Evolutionary conservation across 2,888 invertebrate species (phyloP).

Genomic region (Athalia cordata): DNA sequence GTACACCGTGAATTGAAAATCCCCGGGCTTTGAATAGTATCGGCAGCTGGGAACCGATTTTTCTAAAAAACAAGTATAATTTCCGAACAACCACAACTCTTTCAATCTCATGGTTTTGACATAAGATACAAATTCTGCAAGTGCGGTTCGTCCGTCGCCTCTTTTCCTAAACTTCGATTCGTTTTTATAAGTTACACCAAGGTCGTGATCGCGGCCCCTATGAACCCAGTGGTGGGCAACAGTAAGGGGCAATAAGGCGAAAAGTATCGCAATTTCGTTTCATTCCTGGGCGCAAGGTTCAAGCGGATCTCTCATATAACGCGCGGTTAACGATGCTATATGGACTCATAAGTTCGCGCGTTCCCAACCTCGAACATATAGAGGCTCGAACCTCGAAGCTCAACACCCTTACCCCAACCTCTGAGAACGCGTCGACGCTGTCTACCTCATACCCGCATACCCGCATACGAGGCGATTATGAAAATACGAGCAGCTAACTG

Average conservation of each 20-base stretch:
- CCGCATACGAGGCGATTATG: slow-evolving; percentile 48
- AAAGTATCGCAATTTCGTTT: slow-evolving; percentile 48
- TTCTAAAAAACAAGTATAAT: slow-evolving; percentile 35
- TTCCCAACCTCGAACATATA: slow-evolving; percentile 27
- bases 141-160: slow-evolving; percentile 11
- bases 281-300: slow-evolving; percentile 27
- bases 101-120: slow-evolving; percentile 32
- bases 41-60: slow-evolving; percentile 24
- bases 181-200: neutral
- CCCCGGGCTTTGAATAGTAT: slow-evolving; percentile 35
- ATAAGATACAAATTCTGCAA: slow-evolving; percentile 11
- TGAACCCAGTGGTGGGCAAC: slow-evolving; percentile 18
- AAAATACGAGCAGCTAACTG: slow-evolving; percentile 49
- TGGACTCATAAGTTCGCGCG: slow-evolving; percentile 44
- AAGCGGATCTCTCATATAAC: slow-evolving; percentile 43
- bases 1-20: slow-evolving; percentile 41
- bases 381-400: slow-evolving; percentile 24
- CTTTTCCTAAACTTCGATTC: slow-evolving; percentile 6
- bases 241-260: slow-evolving; percentile 44
- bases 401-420: slow-evolving; percentile 9
- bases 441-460: slow-evolving; percentile 46
- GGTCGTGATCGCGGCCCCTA: neutral
- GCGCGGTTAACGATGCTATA: slow-evolving; percentile 48
- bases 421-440: slow-evolving; percentile 5
- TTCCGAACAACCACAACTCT: slow-evolving; percentile 38